phyloP scores from a whole-genome alignment of 2,888 invertebrate genomes.

The Furcula furcula region DNA sequence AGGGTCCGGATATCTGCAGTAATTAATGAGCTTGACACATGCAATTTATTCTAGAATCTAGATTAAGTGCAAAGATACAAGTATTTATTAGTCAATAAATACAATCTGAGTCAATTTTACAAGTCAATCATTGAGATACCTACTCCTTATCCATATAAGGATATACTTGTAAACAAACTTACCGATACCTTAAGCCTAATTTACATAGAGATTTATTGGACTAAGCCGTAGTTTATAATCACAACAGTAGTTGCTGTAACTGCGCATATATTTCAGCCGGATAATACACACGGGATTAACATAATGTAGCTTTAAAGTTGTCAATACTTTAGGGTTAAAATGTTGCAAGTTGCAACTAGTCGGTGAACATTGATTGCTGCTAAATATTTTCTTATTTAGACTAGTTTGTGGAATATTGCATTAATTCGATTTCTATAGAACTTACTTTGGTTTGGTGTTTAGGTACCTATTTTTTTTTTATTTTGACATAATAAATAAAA shows the following conservation, averaged over 20 bases:
- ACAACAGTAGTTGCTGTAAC: slow-evolving; percentile 8
- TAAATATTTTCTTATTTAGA: too few species aligned
- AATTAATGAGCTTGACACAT: not conserved
- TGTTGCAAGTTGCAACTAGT: too few species aligned
- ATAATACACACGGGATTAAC: not conserved
- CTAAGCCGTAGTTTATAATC: slow-evolving; percentile 12
- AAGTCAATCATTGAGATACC: slow-evolving; percentile 32
- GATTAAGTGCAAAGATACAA: slow-evolving; percentile 9
- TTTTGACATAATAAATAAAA: too few species aligned
- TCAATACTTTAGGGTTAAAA: not conserved
- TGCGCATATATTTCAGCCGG: slow-evolving; percentile 8
- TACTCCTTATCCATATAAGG: slow-evolving; percentile 34
- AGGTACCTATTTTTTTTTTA: too few species aligned
- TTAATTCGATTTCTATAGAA: too few species aligned
- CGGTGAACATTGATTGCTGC: slow-evolving; percentile 1
- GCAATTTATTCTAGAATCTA: not conserved
- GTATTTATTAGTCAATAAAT: slow-evolving; percentile 11
- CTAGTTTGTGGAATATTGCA: too few species aligned
- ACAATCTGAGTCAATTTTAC: slow-evolving; percentile 30
- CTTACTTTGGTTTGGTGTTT: too few species aligned
- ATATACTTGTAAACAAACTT: slow-evolving; percentile 40
- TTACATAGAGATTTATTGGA: slow-evolving; percentile 46
- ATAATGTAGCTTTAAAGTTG: slow-evolving; percentile 1
- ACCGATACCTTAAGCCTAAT: slow-evolving; percentile 37
- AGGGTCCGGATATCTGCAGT: not conserved